Conservation (phyloP, 2,888 invertebrate species). For the Listrodromus nycthemerus region DNA sequence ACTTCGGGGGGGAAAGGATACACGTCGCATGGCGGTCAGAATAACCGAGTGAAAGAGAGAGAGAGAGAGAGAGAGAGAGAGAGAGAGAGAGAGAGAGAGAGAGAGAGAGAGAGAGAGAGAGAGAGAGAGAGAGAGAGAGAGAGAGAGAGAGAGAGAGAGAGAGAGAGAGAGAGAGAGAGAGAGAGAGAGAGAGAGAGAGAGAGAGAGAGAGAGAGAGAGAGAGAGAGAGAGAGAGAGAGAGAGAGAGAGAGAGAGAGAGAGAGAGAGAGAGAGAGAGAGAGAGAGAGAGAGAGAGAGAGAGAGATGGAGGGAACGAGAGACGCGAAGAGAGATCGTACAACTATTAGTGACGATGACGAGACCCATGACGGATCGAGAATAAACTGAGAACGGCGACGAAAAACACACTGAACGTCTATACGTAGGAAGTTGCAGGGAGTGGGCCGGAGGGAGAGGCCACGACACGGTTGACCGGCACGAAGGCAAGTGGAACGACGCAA, state of each 20-base stretch:
- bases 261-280: neutral
- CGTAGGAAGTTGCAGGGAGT: neutral
- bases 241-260: neutral
- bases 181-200: neutral
- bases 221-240: neutral
- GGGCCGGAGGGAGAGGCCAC: neutral
- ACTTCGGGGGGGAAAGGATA: neutral
- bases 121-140: neutral
- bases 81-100: neutral
- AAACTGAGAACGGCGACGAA: constrained; percentile 32
- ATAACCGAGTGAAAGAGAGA: constrained; percentile 21
- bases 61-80: constrained; percentile 18
- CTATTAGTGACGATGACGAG: constrained; percentile 59
- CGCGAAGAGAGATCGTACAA: constrained; percentile 33
- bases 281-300: neutral
- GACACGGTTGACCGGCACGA: too few relatives aligned
- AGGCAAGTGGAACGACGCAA: too few relatives aligned
- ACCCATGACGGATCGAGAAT: constrained; percentile 32
- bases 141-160: neutral
- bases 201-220: neutral
- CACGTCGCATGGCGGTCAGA: constrained; percentile 47
- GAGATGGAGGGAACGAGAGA: constrained; percentile 11
- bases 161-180: neutral
- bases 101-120: neutral
- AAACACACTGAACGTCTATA: constrained; percentile 4